Percentiles rank a stretch among this genome's conserved stretches.
Conservation (phyloP, 2,888 invertebrate genomes). For the Drosophila acutilabella region DNA sequence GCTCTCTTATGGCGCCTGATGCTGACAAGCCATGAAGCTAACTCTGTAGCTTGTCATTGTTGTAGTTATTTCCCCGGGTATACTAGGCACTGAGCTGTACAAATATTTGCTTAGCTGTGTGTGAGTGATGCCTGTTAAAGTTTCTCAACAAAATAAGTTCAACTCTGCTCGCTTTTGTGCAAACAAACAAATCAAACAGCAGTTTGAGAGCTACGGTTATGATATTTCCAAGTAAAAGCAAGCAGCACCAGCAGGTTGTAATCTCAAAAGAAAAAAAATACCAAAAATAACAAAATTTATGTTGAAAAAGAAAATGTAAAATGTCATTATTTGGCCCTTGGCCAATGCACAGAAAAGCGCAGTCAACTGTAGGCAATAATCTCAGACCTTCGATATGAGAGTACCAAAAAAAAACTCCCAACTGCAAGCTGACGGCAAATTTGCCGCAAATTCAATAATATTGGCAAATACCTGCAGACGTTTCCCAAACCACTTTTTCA, state of each 20-base stretch:
- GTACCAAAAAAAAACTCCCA: constrained; percentile 21
- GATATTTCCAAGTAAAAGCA: constrained; percentile 48
- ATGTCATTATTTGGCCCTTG: constrained; percentile 40
- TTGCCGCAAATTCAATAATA: constrained; percentile 65
- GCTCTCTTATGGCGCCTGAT: constrained; percentile 49
- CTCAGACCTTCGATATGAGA: constrained; percentile 22
- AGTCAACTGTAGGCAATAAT: constrained; percentile 58
- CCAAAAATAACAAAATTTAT: neutral
- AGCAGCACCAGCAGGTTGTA: constrained; percentile 34
- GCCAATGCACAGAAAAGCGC: constrained; percentile 61
- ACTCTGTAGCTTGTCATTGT: constrained; percentile 24
- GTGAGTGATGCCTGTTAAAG: constrained; percentile 64
- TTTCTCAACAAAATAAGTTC: constrained; percentile 61
- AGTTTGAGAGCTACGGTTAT: constrained; percentile 60
- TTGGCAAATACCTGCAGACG: constrained; percentile 42
- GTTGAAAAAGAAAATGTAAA: neutral
- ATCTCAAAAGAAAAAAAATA: constrained; percentile 9
- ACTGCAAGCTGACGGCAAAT: constrained; percentile 50
- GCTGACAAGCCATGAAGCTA: constrained; percentile 37
- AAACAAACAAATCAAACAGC: constrained; percentile 70
- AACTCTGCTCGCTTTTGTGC: constrained; percentile 60
- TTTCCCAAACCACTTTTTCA: constrained; percentile 27
- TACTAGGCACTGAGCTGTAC: constrained; percentile 57
- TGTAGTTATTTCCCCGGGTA: constrained; percentile 28
- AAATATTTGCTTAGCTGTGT: constrained; percentile 77